phyloP scores from a whole-genome alignment of 1,140 invertebrate species.

The Lordiphosa collinella region DNA sequence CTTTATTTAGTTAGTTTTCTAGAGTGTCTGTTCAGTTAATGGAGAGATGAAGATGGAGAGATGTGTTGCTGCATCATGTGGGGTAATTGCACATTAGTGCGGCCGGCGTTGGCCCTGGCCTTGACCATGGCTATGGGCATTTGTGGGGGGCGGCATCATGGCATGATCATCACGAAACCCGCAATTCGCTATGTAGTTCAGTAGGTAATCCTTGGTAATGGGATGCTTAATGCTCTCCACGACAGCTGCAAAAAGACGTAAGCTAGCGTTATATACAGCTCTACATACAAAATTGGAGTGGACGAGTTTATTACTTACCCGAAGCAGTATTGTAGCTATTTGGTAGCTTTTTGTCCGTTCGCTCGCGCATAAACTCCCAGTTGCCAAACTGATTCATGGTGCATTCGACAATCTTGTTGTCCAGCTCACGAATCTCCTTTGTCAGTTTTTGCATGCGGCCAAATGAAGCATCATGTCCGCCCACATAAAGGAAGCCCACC shows the following conservation, averaged over 20 bases:
- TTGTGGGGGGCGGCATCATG: conserved; percentile 84
- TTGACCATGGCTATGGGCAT: neutral
- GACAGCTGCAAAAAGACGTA: conserved; percentile 82
- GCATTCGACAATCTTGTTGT: conserved; percentile 99
- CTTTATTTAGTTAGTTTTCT: too few relatives aligned
- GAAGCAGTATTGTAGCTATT: conserved; percentile 92
- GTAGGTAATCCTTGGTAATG: conserved; percentile 89
- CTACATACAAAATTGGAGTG: neutral
- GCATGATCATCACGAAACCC: conserved; percentile 83
- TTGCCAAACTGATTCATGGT: conserved; percentile 84
- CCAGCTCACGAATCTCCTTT: conserved; percentile 87
- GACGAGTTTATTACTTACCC: conserved; percentile 81
- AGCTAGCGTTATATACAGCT: neutral
- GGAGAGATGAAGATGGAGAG: too few relatives aligned
- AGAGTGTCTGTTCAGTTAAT: too few relatives aligned
- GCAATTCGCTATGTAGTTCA: conserved; percentile 86
- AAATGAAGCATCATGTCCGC: conserved; percentile 84
- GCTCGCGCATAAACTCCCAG: conserved; percentile 97
- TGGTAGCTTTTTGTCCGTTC: conserved; percentile 98
- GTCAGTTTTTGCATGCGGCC: conserved; percentile 86
- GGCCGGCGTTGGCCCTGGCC: conserved; percentile 4
- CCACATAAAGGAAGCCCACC: conserved; percentile 90
- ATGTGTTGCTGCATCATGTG: neutral
- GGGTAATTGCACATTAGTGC: neutral
- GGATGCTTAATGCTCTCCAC: conserved; percentile 87